phyloP scores from a whole-genome alignment of 2,797 vertebrate species.

The Huso huso region DNA sequence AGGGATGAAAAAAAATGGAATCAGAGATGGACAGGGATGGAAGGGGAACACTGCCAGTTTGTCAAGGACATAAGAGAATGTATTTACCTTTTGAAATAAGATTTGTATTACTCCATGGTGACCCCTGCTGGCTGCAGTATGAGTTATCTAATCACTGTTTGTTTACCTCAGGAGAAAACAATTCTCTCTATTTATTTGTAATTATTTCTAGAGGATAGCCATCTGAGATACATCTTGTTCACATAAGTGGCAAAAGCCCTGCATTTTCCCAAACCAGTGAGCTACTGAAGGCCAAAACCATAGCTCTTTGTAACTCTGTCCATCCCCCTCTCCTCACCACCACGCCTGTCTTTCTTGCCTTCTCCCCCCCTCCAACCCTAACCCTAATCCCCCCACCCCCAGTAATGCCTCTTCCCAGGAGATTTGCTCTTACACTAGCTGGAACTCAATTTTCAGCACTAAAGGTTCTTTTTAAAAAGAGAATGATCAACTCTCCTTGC shows the following conservation, averaged over 20 bases:
- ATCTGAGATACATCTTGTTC: no score
- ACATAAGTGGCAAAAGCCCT: no score
- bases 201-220: no score
- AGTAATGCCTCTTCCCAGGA: neutral
- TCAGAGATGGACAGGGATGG: slow-evolving; percentile 18
- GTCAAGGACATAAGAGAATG: slow-evolving; percentile 50
- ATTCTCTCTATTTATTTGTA: no score
- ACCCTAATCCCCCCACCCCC: neutral
- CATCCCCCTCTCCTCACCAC: neutral
- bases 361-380: neutral
- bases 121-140: no score
- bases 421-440: neutral
- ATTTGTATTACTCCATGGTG: neutral
- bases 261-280: neutral
- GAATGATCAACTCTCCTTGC: slow-evolving; percentile 46
- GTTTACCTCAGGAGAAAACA: no score
- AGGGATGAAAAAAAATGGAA: slow-evolving; percentile 41
- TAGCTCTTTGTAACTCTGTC: neutral
- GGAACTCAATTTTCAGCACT: slow-evolving; percentile 10
- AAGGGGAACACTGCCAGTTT: slow-evolving; percentile 45
- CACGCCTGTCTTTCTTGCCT: neutral
- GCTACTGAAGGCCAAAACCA: neutral
- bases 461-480: slow-evolving; percentile 21
- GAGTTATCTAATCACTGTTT: no score
- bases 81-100: neutral